These are phyloP conservation scores for Pagetopsis macropterus DNA, from an alignment of 2,797 vertebrate species.

Conservation along the genomic window DNA sequence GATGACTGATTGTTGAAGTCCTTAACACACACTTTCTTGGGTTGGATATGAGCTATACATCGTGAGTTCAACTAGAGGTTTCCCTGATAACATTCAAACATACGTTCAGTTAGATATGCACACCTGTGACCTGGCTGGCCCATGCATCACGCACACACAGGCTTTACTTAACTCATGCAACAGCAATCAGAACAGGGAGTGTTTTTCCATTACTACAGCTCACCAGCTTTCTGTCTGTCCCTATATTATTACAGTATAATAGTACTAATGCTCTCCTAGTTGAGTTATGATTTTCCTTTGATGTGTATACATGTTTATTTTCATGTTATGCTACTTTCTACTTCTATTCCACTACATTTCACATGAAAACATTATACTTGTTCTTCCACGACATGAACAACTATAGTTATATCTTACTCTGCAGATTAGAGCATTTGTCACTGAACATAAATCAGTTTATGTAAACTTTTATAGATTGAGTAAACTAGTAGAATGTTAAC, in stretches of 20 bases:
- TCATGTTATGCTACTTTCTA: background rate
- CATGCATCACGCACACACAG: conserved; percentile 1
- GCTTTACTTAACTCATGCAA: background rate
- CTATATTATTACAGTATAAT: background rate
- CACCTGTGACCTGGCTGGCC: conserved; percentile 30
- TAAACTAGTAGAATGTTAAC: background rate
- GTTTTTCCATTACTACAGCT: no score
- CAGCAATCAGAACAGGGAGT: background rate
- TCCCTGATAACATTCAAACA: conserved; percentile 61
- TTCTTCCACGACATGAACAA: background rate
- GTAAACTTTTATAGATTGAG: background rate
- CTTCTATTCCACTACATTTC: background rate
- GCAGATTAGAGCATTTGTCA: background rate
- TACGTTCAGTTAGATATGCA: conserved; percentile 28
- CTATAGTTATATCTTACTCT: background rate
- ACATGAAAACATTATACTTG: background rate
- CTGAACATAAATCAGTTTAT: background rate
- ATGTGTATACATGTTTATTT: background rate
- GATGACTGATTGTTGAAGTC: conserved; percentile 24
- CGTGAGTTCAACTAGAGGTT: conserved; percentile 65
- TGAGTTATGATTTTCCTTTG: background rate
- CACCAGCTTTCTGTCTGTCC: background rate
- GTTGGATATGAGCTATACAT: conserved; percentile 33
- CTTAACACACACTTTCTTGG: conserved; percentile 13
- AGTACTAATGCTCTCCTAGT: background rate